These are phyloP conservation scores for Tetramorium simillimum DNA, from an alignment of 1,140 invertebrate species.

Conservation along the genomic window DNA sequence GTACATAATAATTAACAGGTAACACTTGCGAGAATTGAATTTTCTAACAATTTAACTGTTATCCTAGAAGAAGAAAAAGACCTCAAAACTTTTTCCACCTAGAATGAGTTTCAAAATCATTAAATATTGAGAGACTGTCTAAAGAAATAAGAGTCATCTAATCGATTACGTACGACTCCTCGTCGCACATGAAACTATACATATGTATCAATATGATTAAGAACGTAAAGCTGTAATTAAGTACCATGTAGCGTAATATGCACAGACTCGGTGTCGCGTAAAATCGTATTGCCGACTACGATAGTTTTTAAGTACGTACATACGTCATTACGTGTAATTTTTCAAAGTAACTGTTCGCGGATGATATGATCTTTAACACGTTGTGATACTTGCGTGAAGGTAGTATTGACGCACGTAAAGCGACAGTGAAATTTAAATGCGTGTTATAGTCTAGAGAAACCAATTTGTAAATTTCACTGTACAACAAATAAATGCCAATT, in stretches of 20 bases:
- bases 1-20: conserved; percentile 16
- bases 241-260: conserved; percentile 62
- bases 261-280: conserved; percentile 62
- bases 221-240: conserved; percentile 66
- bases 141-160: conserved; percentile 51
- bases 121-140: conserved; percentile 39
- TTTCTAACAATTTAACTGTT: conserved; percentile 25
- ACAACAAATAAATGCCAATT: conserved; percentile 80
- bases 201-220: conserved; percentile 67
- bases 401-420: conserved; percentile 63
- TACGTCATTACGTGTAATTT: conserved; percentile 53
- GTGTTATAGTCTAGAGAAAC: conserved; percentile 61
- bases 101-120: conserved; percentile 21
- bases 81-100: conserved; percentile 3
- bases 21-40: conserved; percentile 6
- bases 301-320: conserved; percentile 62
- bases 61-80: conserved; percentile 6
- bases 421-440: conserved; percentile 73
- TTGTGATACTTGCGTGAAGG: conserved; percentile 70
- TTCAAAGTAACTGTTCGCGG: conserved; percentile 45
- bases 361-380: conserved; percentile 34
- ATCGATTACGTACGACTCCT: conserved; percentile 44
- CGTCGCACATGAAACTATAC: conserved; percentile 53
- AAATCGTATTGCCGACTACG: conserved; percentile 64
- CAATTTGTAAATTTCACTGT: conserved; percentile 81